phyloP scores from a whole-genome alignment of 1,140 invertebrate species.

The Centruroides sculpturatus region DNA sequence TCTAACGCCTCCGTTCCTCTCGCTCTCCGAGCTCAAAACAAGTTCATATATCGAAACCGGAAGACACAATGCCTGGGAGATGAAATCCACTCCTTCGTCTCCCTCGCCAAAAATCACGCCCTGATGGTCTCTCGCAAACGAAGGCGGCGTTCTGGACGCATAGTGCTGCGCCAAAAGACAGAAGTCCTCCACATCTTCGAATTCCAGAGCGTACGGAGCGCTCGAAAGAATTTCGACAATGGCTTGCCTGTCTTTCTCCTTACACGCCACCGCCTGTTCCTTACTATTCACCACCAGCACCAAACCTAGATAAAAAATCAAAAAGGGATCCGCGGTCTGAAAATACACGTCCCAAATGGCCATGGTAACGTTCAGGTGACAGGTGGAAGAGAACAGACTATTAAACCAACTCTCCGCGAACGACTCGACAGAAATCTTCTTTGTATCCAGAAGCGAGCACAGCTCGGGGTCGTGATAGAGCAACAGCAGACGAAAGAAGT shows the following conservation, averaged over 20 bases:
- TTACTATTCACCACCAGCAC: conserved; percentile 94
- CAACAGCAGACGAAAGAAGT: conserved; percentile 68
- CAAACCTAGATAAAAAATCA: conserved; percentile 85
- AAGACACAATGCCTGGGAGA: conserved; percentile 51
- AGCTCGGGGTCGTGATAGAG: conserved; percentile 96
- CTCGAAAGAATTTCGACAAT: conserved; percentile 43
- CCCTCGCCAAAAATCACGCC: neutral
- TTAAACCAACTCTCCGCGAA: conserved; percentile 83
- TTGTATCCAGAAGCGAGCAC: conserved; percentile 91
- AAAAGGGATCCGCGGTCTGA: conserved; percentile 89
- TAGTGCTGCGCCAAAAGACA: conserved; percentile 92
- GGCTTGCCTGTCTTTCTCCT: neutral
- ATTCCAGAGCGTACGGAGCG: conserved; percentile 71
- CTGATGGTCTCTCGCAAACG: conserved; percentile 53
- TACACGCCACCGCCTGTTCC: neutral
- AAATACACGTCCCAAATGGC: conserved; percentile 98
- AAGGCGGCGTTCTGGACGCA: conserved; percentile 75
- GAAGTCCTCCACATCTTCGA: conserved; percentile 93
- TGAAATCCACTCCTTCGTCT: neutral
- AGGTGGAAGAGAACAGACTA: conserved; percentile 74
- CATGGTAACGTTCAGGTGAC: conserved; percentile 67
- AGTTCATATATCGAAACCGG: conserved; percentile 60
- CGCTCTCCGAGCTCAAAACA: conserved; percentile 20
- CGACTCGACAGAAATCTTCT: conserved; percentile 81
- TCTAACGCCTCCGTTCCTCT: conserved; percentile 29